Evolutionary conservation across 2,797 vertebrate genomes (phyloP).

Genomic region (Sternotherus odoratus): DNA sequence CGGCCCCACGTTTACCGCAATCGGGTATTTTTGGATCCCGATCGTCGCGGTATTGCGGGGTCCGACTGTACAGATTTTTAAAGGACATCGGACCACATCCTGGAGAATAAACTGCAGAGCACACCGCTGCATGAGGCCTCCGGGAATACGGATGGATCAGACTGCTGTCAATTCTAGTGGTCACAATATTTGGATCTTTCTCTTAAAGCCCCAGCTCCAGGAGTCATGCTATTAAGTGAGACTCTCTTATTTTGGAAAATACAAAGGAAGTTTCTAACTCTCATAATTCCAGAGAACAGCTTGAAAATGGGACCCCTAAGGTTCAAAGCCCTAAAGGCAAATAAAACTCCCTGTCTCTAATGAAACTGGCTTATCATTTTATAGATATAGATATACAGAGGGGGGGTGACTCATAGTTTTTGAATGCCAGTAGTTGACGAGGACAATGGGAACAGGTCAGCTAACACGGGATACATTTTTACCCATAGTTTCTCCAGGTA

Average conservation of each 20-base stretch:
- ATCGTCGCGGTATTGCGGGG: too few species aligned
- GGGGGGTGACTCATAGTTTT: neutral
- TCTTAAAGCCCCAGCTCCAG: neutral
- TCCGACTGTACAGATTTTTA: slow-evolving; percentile 3
- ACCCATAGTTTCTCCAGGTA: rapidly evolving
- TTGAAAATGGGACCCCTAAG: neutral
- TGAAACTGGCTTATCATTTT: too few species aligned
- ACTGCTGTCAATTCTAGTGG: neutral
- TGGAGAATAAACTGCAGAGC: slow-evolving; percentile 13
- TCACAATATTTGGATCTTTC: neutral
- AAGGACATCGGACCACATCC: neutral
- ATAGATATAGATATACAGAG: too few species aligned
- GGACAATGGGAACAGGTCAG: neutral
- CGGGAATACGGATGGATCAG: neutral
- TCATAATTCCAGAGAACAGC: neutral
- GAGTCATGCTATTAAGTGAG: neutral
- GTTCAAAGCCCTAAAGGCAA: slow-evolving; percentile 46
- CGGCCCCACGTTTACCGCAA: too few species aligned
- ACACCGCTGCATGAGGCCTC: neutral
- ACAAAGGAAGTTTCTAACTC: neutral
- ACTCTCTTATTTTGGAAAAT: neutral
- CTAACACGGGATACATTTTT: neutral
- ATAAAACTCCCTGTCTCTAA: too few species aligned
- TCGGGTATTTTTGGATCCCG: too few species aligned
- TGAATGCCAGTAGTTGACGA: rapidly evolving